Percentiles rank a stretch among this genome's conserved stretches.
Evolutionary conservation across 2,888 invertebrate genomes (phyloP).

Genomic region (Lithophane ornitopus): DNA sequence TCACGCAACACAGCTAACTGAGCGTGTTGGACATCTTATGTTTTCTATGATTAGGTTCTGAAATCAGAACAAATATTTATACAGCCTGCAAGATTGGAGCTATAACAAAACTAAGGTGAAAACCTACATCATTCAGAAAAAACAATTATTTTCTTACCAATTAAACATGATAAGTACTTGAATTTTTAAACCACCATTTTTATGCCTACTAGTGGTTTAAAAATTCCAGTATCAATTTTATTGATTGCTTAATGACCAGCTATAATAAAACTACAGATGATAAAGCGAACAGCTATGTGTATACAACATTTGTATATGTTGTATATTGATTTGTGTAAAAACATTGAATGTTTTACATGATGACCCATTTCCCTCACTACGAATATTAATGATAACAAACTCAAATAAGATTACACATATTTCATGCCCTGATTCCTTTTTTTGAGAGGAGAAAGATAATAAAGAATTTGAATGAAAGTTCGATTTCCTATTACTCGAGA

Average conservation of each 20-base stretch:
- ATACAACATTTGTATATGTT: neutral
- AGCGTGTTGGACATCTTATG: neutral
- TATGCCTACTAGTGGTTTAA: neutral
- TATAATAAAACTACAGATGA: conserved; percentile 7
- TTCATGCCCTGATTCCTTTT: neutral
- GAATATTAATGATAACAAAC: conserved; percentile 16
- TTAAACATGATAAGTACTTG: no score
- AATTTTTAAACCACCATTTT: no score
- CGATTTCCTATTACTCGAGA: neutral
- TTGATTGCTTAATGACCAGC: conserved; percentile 9
- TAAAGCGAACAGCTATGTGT: neutral
- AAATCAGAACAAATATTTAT: neutral
- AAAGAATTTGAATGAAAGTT: neutral
- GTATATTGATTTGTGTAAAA: neutral
- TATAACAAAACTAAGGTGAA: neutral
- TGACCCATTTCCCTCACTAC: conserved; percentile 23
- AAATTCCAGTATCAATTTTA: neutral
- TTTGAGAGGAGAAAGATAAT: neutral
- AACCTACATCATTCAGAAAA: neutral
- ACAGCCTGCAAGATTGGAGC: neutral
- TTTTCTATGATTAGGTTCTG: neutral
- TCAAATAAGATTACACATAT: conserved; percentile 8
- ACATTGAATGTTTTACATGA: neutral
- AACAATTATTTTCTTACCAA: neutral
- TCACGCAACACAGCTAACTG: neutral